Conservation (phyloP, 1,140 invertebrate species). For the Prorops nasuta region DNA sequence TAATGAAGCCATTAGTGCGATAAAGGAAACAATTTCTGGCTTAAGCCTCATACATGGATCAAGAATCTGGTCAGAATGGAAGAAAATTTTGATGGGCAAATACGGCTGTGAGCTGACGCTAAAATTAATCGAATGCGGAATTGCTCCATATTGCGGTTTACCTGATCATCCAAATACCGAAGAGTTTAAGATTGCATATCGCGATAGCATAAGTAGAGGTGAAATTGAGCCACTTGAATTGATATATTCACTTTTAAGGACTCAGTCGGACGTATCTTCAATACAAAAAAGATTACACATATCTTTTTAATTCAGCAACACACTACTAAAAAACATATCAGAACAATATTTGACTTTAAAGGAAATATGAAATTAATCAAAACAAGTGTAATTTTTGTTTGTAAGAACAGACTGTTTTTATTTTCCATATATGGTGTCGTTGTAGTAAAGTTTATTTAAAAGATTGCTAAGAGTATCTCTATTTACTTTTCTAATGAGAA, state of each 20-base stretch:
- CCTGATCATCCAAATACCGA: conserved; percentile 66
- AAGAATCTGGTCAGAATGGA: conserved; percentile 93
- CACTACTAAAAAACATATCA: conserved; percentile 58
- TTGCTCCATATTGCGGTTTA: conserved; percentile 76
- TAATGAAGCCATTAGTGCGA: conserved; percentile 71
- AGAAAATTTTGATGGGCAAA: conserved; percentile 86
- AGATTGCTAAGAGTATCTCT: no score
- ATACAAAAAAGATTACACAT: conserved; percentile 80
- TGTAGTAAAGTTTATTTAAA: no score
- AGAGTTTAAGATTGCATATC: conserved; percentile 68
- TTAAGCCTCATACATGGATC: conserved; percentile 88
- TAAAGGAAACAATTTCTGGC: conserved; percentile 78
- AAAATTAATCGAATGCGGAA: conserved; percentile 74
- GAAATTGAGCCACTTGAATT: conserved; percentile 70
- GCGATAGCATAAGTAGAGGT: conserved; percentile 49
- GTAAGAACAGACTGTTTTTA: no score
- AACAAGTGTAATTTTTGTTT: no score
- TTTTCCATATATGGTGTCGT: no score
- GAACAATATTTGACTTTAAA: no score
- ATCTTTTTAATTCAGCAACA: conserved; percentile 75
- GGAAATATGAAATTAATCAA: no score
- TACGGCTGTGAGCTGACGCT: conserved; percentile 72
- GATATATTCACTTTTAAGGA: conserved; percentile 47
- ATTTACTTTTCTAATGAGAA: no score
- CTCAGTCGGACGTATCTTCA: conserved; percentile 67